A percentile compares a stretch with the other conserved stretches of the same genome.
phyloP scores from a whole-genome alignment of 1,140 invertebrate species.

The Dendrolimus punctatus region DNA sequence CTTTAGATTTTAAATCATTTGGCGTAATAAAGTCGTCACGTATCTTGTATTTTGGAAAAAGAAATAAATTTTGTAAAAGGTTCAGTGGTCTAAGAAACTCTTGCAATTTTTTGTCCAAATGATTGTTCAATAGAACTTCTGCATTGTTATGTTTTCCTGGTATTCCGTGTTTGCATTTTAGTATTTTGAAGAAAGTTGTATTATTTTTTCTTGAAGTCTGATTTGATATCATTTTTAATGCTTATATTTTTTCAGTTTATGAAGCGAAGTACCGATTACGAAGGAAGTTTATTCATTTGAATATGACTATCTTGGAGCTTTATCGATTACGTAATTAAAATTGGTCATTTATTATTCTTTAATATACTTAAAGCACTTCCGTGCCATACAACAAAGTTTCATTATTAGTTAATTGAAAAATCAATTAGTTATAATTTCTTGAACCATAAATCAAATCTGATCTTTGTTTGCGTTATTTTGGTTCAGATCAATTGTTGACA shows the following conservation, averaged over 20 bases:
- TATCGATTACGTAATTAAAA: no score
- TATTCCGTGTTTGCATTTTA: background rate
- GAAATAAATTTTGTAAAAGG: conserved; percentile 4
- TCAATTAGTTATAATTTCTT: no score
- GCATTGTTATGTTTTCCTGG: background rate
- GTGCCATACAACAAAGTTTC: no score
- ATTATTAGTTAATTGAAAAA: no score
- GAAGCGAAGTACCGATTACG: background rate
- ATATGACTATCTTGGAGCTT: no score
- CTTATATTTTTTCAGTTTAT: background rate
- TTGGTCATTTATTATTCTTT: no score
- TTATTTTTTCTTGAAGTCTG: background rate
- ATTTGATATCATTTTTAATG: conserved; percentile 1
- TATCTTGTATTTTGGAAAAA: conserved; percentile 6
- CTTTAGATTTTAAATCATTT: background rate
- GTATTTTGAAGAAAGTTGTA: conserved; percentile 1
- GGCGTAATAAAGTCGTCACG: conserved; percentile 3
- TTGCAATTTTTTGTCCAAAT: conserved; percentile 5
- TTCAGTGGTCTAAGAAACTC: conserved; percentile 4
- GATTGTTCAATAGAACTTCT: conserved; percentile 1
- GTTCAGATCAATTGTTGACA: no score
- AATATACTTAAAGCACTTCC: no score
- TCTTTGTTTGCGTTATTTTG: no score
- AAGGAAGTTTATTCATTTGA: background rate
- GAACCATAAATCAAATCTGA: no score